A percentile compares a stretch with the other conserved stretches of the same genome.
Conservation (phyloP, 2,797 vertebrate genomes). For the Fringilla coelebs region DNA sequence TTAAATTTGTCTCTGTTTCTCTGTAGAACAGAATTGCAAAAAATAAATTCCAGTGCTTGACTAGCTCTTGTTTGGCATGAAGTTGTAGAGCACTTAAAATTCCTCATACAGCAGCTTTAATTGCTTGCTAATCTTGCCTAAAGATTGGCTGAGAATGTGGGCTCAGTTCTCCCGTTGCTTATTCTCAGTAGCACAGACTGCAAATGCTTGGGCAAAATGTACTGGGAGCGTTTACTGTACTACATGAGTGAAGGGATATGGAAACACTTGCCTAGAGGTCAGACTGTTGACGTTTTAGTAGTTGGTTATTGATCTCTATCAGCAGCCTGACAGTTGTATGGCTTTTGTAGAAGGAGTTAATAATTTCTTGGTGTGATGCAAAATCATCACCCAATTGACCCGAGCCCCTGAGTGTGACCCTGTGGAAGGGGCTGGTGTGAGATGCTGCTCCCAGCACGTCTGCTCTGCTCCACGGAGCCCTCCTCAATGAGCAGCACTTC, state of each 20-base stretch:
- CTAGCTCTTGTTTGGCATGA: constrained; percentile 46
- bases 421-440: neutral
- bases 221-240: neutral
- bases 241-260: neutral
- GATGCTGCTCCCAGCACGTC: neutral
- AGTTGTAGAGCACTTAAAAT: constrained; percentile 53
- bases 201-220: neutral
- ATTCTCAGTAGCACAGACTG: neutral
- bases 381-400: neutral
- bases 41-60: constrained; percentile 17
- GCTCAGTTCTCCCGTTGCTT: neutral
- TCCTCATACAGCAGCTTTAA: constrained; percentile 39
- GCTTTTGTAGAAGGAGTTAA: constrained; percentile 19
- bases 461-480: neutral
- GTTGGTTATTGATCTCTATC: constrained; percentile 9
- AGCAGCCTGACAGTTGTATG: neutral
- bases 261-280: neutral
- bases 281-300: neutral
- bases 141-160: constrained; percentile 35
- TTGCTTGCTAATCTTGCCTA: constrained; percentile 40
- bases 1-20: neutral
- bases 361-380: constrained; percentile 9
- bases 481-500: neutral
- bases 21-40: neutral
- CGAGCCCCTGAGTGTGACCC: neutral